Conservation (phyloP, 2,797 vertebrate species). For the Pangasius krempfi region DNA sequence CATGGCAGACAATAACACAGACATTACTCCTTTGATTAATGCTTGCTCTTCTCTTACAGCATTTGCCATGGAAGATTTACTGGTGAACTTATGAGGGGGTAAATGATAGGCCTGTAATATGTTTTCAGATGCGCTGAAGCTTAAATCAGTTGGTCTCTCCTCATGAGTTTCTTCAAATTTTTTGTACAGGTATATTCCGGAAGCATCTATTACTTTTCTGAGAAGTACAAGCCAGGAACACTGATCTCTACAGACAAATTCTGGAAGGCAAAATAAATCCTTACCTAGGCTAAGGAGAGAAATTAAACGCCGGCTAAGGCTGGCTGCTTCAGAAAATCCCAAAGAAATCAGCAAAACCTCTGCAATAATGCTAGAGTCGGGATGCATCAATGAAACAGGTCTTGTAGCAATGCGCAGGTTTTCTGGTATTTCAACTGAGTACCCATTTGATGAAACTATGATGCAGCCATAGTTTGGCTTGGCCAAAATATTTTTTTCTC, state of each 20-base stretch:
- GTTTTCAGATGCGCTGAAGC: slow-evolving; percentile 16
- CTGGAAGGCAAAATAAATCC: slow-evolving; percentile 71
- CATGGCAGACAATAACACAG: slow-evolving; percentile 64
- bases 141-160: slow-evolving; percentile 23
- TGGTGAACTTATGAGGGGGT: slow-evolving; percentile 6
- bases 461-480: slow-evolving; percentile 78
- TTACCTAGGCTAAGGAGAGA: slow-evolving; percentile 74
- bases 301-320: slow-evolving; percentile 73
- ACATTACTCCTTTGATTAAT: slow-evolving; percentile 73
- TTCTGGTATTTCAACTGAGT: slow-evolving; percentile 67
- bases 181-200: slow-evolving; percentile 57
- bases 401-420: slow-evolving; percentile 75
- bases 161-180: slow-evolving; percentile 42
- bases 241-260: slow-evolving; percentile 56
- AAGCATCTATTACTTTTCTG: slow-evolving; percentile 71
- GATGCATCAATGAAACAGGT: slow-evolving; percentile 75
- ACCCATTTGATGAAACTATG: slow-evolving; percentile 67
- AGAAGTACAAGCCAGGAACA: slow-evolving; percentile 72
- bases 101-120: slow-evolving; percentile 25
- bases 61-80: slow-evolving; percentile 44
- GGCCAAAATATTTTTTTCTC: slow-evolving; percentile 69
- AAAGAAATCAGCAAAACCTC: slow-evolving; percentile 78
- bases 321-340: slow-evolving; percentile 77
- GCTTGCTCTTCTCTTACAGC: slow-evolving; percentile 75
- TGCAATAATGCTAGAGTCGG: slow-evolving; percentile 73